Conservation (phyloP, 2,888 invertebrate genomes). For the Augiades crinisus region DNA sequence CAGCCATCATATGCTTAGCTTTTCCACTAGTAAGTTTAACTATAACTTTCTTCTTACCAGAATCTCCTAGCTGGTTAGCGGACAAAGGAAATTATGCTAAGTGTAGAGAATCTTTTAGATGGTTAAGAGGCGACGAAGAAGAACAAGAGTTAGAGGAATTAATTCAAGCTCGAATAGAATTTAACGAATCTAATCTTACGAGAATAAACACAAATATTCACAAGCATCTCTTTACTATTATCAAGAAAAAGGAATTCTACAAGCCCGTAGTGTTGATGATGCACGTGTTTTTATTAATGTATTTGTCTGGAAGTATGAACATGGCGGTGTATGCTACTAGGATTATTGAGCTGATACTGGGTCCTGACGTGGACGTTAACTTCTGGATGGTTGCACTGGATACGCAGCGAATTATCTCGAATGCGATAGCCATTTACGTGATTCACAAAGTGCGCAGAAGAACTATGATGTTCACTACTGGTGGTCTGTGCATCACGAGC, state of each 20-base stretch:
- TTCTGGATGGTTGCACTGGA: slow-evolving; percentile 84
- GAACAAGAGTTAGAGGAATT: slow-evolving; percentile 57
- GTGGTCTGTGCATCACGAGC: slow-evolving; percentile 76
- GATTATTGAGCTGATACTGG: slow-evolving; percentile 79
- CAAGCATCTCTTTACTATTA: slow-evolving; percentile 32
- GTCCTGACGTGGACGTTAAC: slow-evolving; percentile 80
- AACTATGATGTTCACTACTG: slow-evolving; percentile 80
- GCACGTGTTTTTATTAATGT: slow-evolving; percentile 81
- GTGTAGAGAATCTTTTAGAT: slow-evolving; percentile 76
- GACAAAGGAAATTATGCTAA: slow-evolving; percentile 73
- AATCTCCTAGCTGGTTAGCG: slow-evolving; percentile 84
- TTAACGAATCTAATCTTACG: slow-evolving; percentile 35
- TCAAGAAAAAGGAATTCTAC: slow-evolving; percentile 67
- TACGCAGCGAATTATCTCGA: slow-evolving; percentile 78
- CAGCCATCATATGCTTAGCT: slow-evolving; percentile 67
- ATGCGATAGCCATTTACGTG: slow-evolving; percentile 79
- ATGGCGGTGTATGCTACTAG: slow-evolving; percentile 84
- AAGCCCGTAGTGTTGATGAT: slow-evolving; percentile 81
- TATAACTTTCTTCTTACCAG: slow-evolving; percentile 68
- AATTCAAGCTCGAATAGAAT: slow-evolving; percentile 44
- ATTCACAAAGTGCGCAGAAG: slow-evolving; percentile 82
- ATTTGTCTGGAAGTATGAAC: slow-evolving; percentile 84
- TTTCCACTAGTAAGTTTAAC: slow-evolving; percentile 67
- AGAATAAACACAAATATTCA: slow-evolving; percentile 33
- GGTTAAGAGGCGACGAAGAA: slow-evolving; percentile 75